Evolutionary conservation across 2,113 vertebrate species (phyloP), one percentile per base, ranked within the genome.

Genomic region (Camarhynchus parvulus): DNA sequence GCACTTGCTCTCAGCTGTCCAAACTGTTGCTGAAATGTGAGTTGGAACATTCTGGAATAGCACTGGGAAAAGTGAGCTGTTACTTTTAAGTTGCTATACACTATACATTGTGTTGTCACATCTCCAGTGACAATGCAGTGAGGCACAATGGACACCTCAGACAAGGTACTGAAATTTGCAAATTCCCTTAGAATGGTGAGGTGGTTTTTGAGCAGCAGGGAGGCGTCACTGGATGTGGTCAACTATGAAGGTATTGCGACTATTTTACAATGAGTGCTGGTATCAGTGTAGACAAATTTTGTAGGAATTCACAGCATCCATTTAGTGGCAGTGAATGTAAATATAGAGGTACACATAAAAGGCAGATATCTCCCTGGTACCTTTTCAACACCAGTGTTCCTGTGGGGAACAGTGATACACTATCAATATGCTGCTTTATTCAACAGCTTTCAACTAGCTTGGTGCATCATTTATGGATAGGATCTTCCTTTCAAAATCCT

Each of bases 31-130:
- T 58, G 49, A 95, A 87, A 89, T 47, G 18, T 61, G 66, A 49
- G 20, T 47, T 92, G 70, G 21, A 92, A 55, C 27, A n/a, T 13
- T 55, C 31, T 42, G 42, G 66, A 82, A 73, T 20, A 58, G 21
- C 16, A 50, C 19, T 55, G 67, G 35, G 21, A 83, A 90, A 87
- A 59, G 13, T 23, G 30, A 70, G 12, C 50, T 59, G 13, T 73
- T 59, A 58, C 53, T 85, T 77, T 74, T 59, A 39, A 88, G 55
- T 19, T 58, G 13, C 52, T 44, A 2, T 30, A 9, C 27, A 7
- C 14, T 12, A 1, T 23, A 2, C 4, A 35, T 11, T 35, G 35
- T 33, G 41, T 44, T 66, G 17, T 21, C 31, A 21, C 0, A 1
- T 80, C 55, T 67, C 21, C 33, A 50, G 6, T 47, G 42, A 44